A percentile compares a stretch with the other conserved stretches of the same genome.
Evolutionary conservation across 2,888 invertebrate genomes (phyloP).

Genomic region (Euspilapteryx auroguttella): DNA sequence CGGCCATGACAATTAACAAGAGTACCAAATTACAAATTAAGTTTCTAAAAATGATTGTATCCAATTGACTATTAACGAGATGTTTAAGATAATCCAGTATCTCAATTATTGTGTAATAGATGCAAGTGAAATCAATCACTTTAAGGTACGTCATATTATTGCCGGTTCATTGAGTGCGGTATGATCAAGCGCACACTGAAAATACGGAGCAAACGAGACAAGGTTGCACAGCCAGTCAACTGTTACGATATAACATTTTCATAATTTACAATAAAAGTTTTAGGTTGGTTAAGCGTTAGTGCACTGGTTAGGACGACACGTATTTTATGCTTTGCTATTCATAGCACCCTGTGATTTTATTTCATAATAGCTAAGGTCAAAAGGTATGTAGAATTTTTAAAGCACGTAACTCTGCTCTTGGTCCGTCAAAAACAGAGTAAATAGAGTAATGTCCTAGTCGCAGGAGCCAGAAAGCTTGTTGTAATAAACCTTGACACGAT

Average conservation of each 20-base stretch:
- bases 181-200: conserved; percentile 32
- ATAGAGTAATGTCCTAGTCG: conserved; percentile 29
- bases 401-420: conserved; percentile 20
- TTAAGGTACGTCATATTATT: conserved; percentile 25
- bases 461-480: conserved; percentile 51
- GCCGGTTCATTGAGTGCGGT: conserved; percentile 33
- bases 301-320: no score
- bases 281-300: no score
- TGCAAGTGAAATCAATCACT: conserved; percentile 39
- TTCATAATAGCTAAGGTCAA: no score
- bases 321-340: no score
- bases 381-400: conserved; percentile 45
- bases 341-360: no score
- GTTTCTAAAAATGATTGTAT: no score
- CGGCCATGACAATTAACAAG: no score
- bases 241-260: conserved; percentile 17
- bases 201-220: conserved; percentile 33
- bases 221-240: conserved; percentile 35
- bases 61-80: no score
- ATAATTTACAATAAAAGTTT: background rate
- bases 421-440: conserved; percentile 21
- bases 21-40: no score
- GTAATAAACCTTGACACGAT: conserved; percentile 48
- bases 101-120: background rate
- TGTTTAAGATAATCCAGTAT: background rate